Conservation (phyloP, 1,140 invertebrate species). For the Hylaeus anthracinus region DNA sequence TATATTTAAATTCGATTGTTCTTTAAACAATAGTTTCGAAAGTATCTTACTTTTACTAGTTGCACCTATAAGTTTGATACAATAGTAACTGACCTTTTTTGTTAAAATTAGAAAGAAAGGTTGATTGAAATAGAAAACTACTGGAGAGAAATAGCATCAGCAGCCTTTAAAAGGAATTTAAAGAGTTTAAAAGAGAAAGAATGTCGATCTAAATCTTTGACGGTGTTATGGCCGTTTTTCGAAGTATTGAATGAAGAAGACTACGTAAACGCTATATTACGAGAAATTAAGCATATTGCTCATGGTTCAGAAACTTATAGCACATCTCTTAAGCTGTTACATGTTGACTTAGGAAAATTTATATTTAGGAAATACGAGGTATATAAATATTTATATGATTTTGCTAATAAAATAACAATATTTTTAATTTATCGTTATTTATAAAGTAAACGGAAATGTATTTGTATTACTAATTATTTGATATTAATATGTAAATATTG, state of each 20-base stretch:
- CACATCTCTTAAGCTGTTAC: slow-evolving; percentile 84
- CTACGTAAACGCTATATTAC: slow-evolving; percentile 84
- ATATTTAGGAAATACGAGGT: slow-evolving; percentile 81
- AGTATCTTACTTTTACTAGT: neutral
- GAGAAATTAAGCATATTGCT: slow-evolving; percentile 86
- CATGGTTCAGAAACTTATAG: slow-evolving; percentile 91
- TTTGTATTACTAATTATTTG: neutral
- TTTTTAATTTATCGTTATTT: neutral
- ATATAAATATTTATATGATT: slow-evolving; percentile 30
- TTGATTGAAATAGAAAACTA: slow-evolving; percentile 83
- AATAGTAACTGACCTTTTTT: slow-evolving; percentile 14
- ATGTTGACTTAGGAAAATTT: slow-evolving; percentile 86
- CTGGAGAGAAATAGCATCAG: slow-evolving; percentile 84
- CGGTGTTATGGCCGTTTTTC: slow-evolving; percentile 89
- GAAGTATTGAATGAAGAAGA: slow-evolving; percentile 84
- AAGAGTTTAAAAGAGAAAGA: slow-evolving; percentile 82
- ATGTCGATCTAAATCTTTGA: slow-evolving; percentile 72
- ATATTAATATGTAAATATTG: slow-evolving; percentile 65
- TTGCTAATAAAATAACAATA: neutral
- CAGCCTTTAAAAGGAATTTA: slow-evolving; percentile 86
- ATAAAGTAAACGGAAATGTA: neutral
- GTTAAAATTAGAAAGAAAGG: slow-evolving; percentile 79
- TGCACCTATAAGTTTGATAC: neutral
- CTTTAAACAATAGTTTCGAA: neutral
- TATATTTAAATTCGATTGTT: slow-evolving; percentile 15